Evolutionary conservation across 2,797 vertebrate genomes (phyloP).

Genomic region (Taenioides sp.): DNA sequence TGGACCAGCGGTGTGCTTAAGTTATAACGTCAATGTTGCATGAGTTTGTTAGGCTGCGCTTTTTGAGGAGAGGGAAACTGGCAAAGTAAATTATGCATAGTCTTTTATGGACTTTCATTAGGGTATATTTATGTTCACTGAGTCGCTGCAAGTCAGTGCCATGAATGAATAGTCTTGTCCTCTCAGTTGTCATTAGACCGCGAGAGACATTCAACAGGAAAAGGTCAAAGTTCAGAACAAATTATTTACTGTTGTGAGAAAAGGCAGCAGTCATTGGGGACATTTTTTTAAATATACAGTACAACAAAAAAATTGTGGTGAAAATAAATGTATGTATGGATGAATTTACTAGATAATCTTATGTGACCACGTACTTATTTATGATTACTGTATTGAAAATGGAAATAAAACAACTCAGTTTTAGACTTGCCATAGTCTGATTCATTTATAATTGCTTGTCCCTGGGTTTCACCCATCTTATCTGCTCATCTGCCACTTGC

Average conservation of each 20-base stretch:
- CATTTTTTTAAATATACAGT: neutral
- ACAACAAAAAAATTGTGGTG: neutral
- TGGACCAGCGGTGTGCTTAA: slow-evolving; percentile 5
- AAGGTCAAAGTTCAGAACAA: neutral
- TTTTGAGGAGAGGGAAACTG: neutral
- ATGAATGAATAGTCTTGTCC: slow-evolving; percentile 1
- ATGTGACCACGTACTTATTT: neutral
- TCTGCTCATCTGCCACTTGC: slow-evolving; percentile 25
- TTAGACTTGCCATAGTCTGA: neutral
- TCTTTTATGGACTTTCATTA: neutral
- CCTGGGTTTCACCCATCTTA: neutral
- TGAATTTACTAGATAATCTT: neutral
- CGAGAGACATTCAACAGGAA: neutral
- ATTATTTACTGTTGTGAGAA: neutral
- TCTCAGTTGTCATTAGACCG: neutral
- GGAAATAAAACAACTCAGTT: neutral
- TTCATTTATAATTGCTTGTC: neutral
- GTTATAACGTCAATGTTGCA: slow-evolving; percentile 8
- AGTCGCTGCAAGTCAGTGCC: neutral
- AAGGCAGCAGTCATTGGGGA: neutral
- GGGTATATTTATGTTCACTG: neutral
- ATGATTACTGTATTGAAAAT: neutral
- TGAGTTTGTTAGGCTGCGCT: neutral
- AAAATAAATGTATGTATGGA: neutral
- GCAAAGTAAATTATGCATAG: neutral